phyloP scores from a whole-genome alignment of 2,797 vertebrate species.

The Triplophysa yarkandensis region DNA sequence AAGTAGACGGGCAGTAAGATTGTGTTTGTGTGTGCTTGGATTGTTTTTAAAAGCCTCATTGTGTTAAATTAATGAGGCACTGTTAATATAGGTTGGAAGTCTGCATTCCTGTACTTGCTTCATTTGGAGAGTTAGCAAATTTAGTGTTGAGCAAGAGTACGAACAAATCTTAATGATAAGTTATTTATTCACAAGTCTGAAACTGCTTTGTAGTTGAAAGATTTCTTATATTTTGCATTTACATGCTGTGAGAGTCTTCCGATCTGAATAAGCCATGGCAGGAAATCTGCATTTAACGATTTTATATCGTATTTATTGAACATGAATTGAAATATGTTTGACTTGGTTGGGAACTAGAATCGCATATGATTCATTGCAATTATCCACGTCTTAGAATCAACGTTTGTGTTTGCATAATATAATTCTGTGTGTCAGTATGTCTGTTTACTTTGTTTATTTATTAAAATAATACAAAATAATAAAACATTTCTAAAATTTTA shows the following conservation, averaged over 20 bases:
- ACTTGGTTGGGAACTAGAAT: too few species aligned
- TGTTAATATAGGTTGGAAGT: constrained; percentile 49
- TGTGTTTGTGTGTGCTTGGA: constrained; percentile 19
- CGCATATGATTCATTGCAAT: too few species aligned
- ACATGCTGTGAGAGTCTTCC: not conserved
- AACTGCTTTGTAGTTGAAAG: not conserved
- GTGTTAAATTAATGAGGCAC: constrained; percentile 47
- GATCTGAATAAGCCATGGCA: not conserved
- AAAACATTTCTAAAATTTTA: too few species aligned
- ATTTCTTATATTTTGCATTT: constrained; percentile 7
- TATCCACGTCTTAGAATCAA: too few species aligned
- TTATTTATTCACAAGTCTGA: not conserved
- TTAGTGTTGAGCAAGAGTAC: not conserved
- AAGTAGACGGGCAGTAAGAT: not conserved
- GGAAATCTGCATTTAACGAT: not conserved
- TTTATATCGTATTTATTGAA: not conserved
- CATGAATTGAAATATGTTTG: not conserved
- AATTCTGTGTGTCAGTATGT: too few species aligned
- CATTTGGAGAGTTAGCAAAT: constrained; percentile 7
- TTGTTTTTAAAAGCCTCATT: constrained; percentile 30
- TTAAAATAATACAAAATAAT: too few species aligned
- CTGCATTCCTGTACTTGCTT: constrained; percentile 48
- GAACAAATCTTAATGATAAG: not conserved
- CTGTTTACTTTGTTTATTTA: too few species aligned
- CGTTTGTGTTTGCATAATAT: too few species aligned